phyloP scores from a whole-genome alignment of 2,113 vertebrate genomes.

The Brachypodius melanocephalos region DNA sequence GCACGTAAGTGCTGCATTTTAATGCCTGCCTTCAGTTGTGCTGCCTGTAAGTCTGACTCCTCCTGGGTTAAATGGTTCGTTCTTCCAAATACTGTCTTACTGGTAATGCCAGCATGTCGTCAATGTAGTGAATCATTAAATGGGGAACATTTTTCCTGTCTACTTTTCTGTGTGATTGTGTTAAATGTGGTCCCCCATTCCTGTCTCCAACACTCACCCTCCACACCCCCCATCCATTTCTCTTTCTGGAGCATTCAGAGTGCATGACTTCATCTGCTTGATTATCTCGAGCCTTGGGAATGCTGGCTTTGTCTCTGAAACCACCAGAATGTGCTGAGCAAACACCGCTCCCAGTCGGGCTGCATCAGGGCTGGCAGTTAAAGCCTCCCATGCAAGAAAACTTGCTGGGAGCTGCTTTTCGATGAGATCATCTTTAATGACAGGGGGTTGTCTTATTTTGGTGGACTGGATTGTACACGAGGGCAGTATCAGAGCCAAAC shows the following conservation, averaged over 20 bases:
- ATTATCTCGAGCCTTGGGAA: constrained; percentile 12
- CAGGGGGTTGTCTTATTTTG: not conserved
- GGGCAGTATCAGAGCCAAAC: not conserved
- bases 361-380: not conserved
- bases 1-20: accelerated
- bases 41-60: not conserved
- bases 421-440: not conserved
- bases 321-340: constrained; percentile 28
- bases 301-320: constrained; percentile 18
- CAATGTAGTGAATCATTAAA: not conserved
- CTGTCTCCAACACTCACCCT: not conserved
- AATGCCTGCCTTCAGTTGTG: not conserved
- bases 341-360: not conserved
- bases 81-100: not conserved
- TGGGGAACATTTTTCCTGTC: not conserved
- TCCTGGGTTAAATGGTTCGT: not conserved
- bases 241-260: not conserved
- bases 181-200: not conserved
- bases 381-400: not conserved
- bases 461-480: not conserved
- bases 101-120: not conserved
- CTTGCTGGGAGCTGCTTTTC: not conserved
- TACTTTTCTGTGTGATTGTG: not conserved
- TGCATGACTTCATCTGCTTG: constrained; percentile 48
- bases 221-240: not conserved